Percentiles rank a stretch among this genome's conserved stretches.
Conservation (phyloP, 2,888 invertebrate species). For the Microctonus hyperodae region DNA sequence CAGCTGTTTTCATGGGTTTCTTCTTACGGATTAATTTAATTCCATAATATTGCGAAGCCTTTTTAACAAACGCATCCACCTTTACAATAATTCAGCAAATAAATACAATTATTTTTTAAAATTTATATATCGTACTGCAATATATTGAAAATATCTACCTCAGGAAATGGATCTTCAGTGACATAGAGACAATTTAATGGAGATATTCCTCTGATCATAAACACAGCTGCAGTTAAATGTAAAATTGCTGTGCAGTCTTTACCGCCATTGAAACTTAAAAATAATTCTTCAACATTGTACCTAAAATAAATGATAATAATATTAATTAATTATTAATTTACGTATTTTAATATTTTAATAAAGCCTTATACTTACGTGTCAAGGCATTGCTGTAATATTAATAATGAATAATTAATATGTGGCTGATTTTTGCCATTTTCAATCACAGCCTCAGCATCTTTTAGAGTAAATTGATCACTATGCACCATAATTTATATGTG, state of each 20-base stretch:
- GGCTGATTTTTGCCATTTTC: conserved; percentile 39
- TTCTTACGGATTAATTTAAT: conserved; percentile 74
- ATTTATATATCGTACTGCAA: neutral
- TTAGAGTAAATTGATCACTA: conserved; percentile 41
- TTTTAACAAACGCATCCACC: conserved; percentile 82
- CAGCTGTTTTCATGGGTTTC: conserved; percentile 76
- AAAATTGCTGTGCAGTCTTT: conserved; percentile 97
- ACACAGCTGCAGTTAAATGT: conserved; percentile 70
- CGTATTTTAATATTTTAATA: too few species aligned
- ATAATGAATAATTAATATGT: conserved; percentile 49
- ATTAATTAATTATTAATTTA: neutral
- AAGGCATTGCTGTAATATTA: conserved; percentile 54
- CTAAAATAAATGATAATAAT: conserved; percentile 61
- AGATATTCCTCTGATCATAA: conserved; percentile 59
- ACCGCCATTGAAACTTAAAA: conserved; percentile 96
- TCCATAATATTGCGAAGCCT: conserved; percentile 75
- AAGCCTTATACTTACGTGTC: conserved; percentile 44
- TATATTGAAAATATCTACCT: conserved; percentile 62
- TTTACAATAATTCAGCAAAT: conserved; percentile 33
- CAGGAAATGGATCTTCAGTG: conserved; percentile 81
- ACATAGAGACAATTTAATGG: conserved; percentile 81
- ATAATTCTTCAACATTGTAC: conserved; percentile 79
- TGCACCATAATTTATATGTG: conserved; percentile 34
- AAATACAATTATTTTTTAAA: neutral
- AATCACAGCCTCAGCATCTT: conserved; percentile 46